These are phyloP conservation scores for Xenopus petersii DNA, from an alignment of 2,797 vertebrate genomes.

Conservation along the genomic window DNA sequence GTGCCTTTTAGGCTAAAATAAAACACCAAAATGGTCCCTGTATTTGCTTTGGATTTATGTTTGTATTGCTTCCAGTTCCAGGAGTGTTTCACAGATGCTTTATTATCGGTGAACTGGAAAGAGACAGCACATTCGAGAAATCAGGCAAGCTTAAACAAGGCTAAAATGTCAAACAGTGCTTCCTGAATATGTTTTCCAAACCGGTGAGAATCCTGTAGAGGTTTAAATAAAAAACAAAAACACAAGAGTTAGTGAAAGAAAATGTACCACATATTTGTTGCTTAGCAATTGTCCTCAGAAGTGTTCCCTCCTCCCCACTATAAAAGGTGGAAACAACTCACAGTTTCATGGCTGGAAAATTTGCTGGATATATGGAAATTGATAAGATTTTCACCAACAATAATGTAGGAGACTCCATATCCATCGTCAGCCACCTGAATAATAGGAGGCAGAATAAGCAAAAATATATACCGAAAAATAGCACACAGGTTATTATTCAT, in stretches of 20 bases:
- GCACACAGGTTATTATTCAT: no score
- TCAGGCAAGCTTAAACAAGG: conserved; percentile 65
- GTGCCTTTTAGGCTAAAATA: neutral
- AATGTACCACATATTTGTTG: neutral
- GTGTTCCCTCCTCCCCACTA: no score
- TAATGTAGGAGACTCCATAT: conserved; percentile 84
- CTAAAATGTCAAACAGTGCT: conserved; percentile 72
- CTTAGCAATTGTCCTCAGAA: no score
- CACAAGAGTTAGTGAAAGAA: neutral
- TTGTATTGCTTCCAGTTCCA: conserved; percentile 15
- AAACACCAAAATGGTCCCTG: conserved; percentile 24
- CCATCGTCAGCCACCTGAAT: conserved; percentile 82
- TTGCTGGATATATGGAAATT: conserved; percentile 88
- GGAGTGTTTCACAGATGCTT: conserved; percentile 9
- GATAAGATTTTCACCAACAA: conserved; percentile 75
- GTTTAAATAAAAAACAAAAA: neutral
- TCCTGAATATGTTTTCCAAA: conserved; percentile 73
- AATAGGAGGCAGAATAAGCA: conserved; percentile 9
- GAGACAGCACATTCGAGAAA: conserved; percentile 6
- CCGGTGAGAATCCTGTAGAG: conserved; percentile 71
- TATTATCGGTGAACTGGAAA: conserved; percentile 1
- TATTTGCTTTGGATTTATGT: conserved; percentile 13
- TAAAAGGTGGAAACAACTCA: conserved; percentile 52
- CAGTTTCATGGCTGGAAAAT: conserved; percentile 79
- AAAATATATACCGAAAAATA: no score